phyloP scores from a whole-genome alignment of 2,797 vertebrate species.

The Morelia viridis region DNA sequence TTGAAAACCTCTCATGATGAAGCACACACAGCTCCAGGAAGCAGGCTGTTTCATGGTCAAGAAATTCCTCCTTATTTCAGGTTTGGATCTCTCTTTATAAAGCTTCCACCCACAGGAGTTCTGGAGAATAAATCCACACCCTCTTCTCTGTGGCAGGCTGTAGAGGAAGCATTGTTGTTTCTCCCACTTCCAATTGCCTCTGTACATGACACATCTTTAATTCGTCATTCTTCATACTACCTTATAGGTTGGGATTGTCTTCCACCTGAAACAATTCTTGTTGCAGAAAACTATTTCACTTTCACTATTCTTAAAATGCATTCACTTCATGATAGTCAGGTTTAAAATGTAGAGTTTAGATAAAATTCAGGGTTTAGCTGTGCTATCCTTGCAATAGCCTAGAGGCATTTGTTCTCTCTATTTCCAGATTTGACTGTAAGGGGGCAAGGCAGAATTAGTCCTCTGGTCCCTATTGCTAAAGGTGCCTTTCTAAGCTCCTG shows the following conservation, averaged over 20 bases:
- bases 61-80: not conserved
- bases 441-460: not conserved
- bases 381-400: not conserved
- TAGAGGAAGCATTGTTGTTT: not conserved
- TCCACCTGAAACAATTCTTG: not conserved
- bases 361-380: not conserved
- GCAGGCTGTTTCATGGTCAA: not conserved
- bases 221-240: not conserved
- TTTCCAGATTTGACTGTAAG: not conserved
- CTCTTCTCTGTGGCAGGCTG: not conserved
- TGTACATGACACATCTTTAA: not conserved
- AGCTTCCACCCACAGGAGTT: not conserved
- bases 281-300: not conserved
- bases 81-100: not conserved
- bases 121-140: not conserved
- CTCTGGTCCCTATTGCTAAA: not conserved
- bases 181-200: not conserved
- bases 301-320: not conserved
- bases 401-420: not conserved
- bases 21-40: not conserved
- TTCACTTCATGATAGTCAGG: not conserved
- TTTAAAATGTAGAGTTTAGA: not conserved
- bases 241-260: not conserved
- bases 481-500: not conserved
- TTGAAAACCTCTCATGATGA: not conserved